These are phyloP conservation scores for Orthosia gracilis DNA, from an alignment of 2,888 invertebrate species.

Conservation along the genomic window DNA sequence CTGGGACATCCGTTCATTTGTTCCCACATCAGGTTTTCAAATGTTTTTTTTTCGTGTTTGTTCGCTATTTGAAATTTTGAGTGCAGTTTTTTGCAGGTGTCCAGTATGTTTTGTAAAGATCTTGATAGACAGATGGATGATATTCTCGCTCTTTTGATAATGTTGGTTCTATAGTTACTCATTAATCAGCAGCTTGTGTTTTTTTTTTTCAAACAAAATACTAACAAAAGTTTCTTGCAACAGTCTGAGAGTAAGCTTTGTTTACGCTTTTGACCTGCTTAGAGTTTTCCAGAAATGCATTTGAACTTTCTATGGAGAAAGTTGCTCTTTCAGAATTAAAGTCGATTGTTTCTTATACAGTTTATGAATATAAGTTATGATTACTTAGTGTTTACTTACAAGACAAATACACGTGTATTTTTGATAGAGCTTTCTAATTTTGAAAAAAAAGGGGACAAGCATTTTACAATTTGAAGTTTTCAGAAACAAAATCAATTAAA, in stretches of 20 bases:
- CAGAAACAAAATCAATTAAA: not conserved
- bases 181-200: slow-evolving; percentile 26
- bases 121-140: slow-evolving; percentile 20
- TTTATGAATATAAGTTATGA: not conserved
- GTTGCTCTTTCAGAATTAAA: slow-evolving; percentile 18
- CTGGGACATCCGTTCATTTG: slow-evolving; percentile 82
- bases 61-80: slow-evolving; percentile 61
- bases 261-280: slow-evolving; percentile 39
- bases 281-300: slow-evolving; percentile 44
- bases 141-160: slow-evolving; percentile 7
- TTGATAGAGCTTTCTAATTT: not conserved
- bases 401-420: not conserved
- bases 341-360: slow-evolving; percentile 3
- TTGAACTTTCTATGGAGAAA: slow-evolving; percentile 55
- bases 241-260: slow-evolving; percentile 17
- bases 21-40: slow-evolving; percentile 67
- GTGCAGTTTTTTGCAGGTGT: slow-evolving; percentile 51
- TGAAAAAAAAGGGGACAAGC: not conserved
- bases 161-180: not conserved
- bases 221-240: slow-evolving; percentile 16
- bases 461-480: not conserved
- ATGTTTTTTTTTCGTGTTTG: slow-evolving; percentile 48
- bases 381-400: not conserved
- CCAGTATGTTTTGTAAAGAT: slow-evolving; percentile 33
- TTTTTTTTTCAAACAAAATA: not conserved